A percentile compares a stretch with the other conserved stretches of the same genome.
phyloP scores from a whole-genome alignment of 2,888 invertebrate genomes.

The Epirrhoe alternata region DNA sequence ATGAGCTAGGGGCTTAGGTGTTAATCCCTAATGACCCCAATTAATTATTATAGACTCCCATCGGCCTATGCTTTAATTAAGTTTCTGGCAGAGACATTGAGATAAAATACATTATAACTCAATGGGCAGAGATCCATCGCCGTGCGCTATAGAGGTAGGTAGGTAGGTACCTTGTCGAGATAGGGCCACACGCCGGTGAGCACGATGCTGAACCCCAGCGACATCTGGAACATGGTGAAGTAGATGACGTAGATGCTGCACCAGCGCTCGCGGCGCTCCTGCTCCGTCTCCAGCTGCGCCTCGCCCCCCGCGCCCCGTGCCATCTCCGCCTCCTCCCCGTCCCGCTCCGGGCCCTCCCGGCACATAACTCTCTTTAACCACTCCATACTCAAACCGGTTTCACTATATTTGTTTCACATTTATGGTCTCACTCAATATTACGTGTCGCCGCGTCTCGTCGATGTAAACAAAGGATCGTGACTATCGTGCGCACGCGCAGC shows the following conservation, averaged over 20 bases:
- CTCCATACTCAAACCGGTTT: slow-evolving; percentile 55
- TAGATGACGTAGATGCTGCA: slow-evolving; percentile 92
- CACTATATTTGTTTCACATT: not conserved
- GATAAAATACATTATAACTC: too few relatives aligned
- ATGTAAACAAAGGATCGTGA: slow-evolving; percentile 51
- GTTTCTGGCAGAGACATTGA: too few relatives aligned
- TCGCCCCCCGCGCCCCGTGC: slow-evolving; percentile 24
- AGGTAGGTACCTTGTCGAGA: slow-evolving; percentile 89
- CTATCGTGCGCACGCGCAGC: slow-evolving; percentile 44
- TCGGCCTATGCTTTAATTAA: too few relatives aligned
- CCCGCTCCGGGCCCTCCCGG: slow-evolving; percentile 42
- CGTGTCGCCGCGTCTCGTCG: not conserved
- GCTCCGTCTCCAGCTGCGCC: slow-evolving; percentile 86
- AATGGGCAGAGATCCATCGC: too few relatives aligned
- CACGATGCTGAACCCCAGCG: slow-evolving; percentile 94
- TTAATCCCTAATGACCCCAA: too few relatives aligned
- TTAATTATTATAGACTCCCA: not conserved
- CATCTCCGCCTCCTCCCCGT: slow-evolving; percentile 28
- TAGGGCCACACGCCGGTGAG: slow-evolving; percentile 96
- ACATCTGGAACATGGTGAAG: slow-evolving; percentile 96
- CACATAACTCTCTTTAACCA: slow-evolving; percentile 61
- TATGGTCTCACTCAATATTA: not conserved
- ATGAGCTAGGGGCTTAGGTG: not conserved
- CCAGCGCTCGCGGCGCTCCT: slow-evolving; percentile 89
- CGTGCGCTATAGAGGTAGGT: too few relatives aligned